Evolutionary conservation across 2,113 vertebrate genomes (phyloP).

Genomic region (Sylvicapra grimmia): DNA sequence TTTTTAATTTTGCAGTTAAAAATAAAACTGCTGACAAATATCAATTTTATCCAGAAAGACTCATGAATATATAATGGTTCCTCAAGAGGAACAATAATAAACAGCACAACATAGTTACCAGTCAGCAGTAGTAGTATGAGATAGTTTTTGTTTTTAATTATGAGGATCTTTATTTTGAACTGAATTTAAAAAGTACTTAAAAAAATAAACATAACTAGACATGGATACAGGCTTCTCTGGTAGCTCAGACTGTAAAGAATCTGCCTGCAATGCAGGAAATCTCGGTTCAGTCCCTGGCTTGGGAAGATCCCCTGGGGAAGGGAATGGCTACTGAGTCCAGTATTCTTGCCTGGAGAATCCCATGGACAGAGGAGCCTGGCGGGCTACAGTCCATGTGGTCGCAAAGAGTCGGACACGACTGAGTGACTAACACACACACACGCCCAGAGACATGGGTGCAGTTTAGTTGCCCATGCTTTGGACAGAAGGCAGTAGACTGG

Average conservation of each 20-base stretch:
- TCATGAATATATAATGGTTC: background rate
- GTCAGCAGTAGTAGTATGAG: background rate
- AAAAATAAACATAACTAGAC: background rate
- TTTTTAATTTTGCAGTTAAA: background rate
- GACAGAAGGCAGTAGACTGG: no score
- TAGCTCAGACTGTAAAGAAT: background rate
- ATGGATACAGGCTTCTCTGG: background rate
- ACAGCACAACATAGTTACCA: background rate
- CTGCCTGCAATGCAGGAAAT: background rate
- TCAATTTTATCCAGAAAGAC: background rate
- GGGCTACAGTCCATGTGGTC: rapidly evolving
- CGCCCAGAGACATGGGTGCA: no score
- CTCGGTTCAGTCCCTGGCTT: background rate
- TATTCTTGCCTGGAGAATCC: background rate
- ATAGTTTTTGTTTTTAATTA: background rate
- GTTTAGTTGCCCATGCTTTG: no score
- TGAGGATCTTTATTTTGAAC: background rate
- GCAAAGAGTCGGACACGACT: background rate
- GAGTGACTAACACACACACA: background rate
- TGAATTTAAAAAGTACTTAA: background rate
- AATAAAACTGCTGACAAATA: background rate
- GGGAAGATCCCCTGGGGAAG: background rate
- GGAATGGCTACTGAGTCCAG: background rate
- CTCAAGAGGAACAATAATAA: background rate
- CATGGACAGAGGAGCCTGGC: background rate